A percentile compares a stretch with the other conserved stretches of the same genome.
These are phyloP conservation scores for Drosophila burlai DNA, from an alignment of 1,140 invertebrate genomes.

Conservation along the genomic window DNA sequence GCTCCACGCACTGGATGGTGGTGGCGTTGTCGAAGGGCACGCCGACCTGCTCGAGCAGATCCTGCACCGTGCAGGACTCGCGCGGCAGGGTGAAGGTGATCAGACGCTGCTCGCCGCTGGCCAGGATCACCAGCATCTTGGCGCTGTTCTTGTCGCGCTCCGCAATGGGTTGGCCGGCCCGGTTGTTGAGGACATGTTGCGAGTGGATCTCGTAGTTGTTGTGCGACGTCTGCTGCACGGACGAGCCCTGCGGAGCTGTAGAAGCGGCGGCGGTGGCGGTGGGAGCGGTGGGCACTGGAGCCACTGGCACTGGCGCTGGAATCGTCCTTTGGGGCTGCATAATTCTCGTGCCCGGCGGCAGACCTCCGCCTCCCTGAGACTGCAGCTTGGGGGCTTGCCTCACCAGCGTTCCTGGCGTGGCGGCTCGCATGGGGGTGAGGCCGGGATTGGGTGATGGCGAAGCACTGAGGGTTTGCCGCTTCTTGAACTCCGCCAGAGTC, in stretches of 20 bases:
- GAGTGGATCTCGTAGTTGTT: conserved; percentile 84
- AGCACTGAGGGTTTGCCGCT: conserved; percentile 55
- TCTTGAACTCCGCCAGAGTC: conserved; percentile 73
- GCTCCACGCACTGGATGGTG: conserved; percentile 89
- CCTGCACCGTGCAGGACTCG: conserved; percentile 92
- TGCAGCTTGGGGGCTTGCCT: conserved; percentile 53
- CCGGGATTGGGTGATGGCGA: conserved; percentile 45
- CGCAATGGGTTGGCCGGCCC: conserved; percentile 66
- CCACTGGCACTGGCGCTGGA: conserved; percentile 26
- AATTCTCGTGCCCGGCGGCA: conserved; percentile 33
- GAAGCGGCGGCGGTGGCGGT: neutral
- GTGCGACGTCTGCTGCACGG: conserved; percentile 77
- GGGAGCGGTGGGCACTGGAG: conserved; percentile 5
- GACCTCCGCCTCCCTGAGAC: conserved; percentile 3
- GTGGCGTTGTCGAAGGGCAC: conserved; percentile 88
- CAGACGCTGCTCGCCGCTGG: conserved; percentile 90
- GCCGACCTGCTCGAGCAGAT: conserved; percentile 90
- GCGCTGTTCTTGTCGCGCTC: conserved; percentile 87
- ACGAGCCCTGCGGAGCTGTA: conserved; percentile 48
- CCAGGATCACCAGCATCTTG: conserved; percentile 91
- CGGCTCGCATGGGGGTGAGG: conserved; percentile 35
- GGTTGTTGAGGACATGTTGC: conserved; percentile 80
- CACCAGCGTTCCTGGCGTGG: conserved; percentile 40
- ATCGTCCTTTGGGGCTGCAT: conserved; percentile 43
- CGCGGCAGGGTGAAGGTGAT: conserved; percentile 92